A percentile compares a stretch with the other conserved stretches of the same genome.
These are phyloP conservation scores for Myiagra hebetior DNA, from an alignment of 2,113 vertebrate genomes.

Conservation along the genomic window DNA sequence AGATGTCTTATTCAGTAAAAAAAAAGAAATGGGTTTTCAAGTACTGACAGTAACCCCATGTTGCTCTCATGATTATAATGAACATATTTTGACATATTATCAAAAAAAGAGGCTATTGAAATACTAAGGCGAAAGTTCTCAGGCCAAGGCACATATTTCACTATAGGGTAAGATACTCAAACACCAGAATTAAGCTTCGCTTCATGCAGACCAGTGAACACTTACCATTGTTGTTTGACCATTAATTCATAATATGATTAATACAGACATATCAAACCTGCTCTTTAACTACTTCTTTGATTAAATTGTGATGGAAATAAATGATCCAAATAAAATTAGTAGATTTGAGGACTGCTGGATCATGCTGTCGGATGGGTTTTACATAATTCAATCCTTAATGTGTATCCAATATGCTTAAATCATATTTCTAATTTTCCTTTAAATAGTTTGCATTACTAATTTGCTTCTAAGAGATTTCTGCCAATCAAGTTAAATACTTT, in stretches of 20 bases:
- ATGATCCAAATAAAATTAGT: background rate
- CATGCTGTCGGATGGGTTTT: constrained; percentile 9
- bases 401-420: constrained; percentile 60
- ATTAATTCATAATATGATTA: background rate
- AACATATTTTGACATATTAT: background rate
- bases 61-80: background rate
- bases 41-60: accelerated
- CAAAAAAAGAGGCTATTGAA: background rate
- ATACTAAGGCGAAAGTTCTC: background rate
- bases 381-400: constrained; percentile 63
- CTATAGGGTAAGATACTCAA: background rate
- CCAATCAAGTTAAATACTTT: constrained; percentile 45
- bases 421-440: constrained; percentile 62
- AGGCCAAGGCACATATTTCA: background rate
- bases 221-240: background rate
- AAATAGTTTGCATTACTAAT: constrained; percentile 68
- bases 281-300: background rate
- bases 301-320: constrained; percentile 10
- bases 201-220: background rate
- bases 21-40: background rate
- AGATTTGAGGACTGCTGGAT: background rate
- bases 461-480: constrained; percentile 52
- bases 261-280: background rate
- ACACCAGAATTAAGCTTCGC: background rate
- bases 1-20: background rate